A percentile compares a stretch with the other conserved stretches of the same genome.
Evolutionary conservation across 1,140 invertebrate species (phyloP).

Genomic region (Drosophila biarmipes): DNA sequence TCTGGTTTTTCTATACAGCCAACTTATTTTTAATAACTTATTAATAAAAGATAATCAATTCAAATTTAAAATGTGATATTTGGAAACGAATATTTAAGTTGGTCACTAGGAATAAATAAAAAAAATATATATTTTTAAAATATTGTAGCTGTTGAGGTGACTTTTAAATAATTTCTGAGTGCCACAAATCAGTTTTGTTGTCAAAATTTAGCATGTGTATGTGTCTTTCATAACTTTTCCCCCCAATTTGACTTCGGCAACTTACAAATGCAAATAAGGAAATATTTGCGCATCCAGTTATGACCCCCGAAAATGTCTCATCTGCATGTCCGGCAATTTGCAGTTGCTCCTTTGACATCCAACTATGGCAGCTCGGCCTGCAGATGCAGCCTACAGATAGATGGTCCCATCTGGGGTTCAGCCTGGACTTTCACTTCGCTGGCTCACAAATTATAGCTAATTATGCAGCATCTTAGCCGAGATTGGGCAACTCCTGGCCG

Average conservation of each 20-base stretch:
- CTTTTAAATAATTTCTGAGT: no score
- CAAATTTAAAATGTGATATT: no score
- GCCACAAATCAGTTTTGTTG: background rate
- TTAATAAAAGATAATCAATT: no score
- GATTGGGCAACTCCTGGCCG: slow-evolving; percentile 73
- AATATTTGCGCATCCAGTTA: slow-evolving; percentile 9
- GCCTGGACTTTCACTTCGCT: slow-evolving; percentile 66
- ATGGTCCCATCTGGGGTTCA: slow-evolving; percentile 45
- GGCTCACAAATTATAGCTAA: slow-evolving; percentile 78
- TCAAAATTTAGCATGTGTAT: background rate
- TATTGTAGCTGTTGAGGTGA: no score
- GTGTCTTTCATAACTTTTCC: background rate
- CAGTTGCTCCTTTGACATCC: slow-evolving; percentile 43
- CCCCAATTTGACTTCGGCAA: background rate
- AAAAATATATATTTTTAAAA: no score
- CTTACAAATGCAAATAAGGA: background rate
- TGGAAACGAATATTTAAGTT: no score
- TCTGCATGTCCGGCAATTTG: slow-evolving; percentile 27
- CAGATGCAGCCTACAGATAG: slow-evolving; percentile 5
- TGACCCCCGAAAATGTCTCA: slow-evolving; percentile 13
- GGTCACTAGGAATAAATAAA: no score
- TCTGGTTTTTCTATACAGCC: no score
- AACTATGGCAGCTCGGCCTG: slow-evolving; percentile 3
- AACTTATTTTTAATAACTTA: no score
- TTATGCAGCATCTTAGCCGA: slow-evolving; percentile 78